phyloP scores from a whole-genome alignment of 1,140 invertebrate species.

The Drosophila auraria region DNA sequence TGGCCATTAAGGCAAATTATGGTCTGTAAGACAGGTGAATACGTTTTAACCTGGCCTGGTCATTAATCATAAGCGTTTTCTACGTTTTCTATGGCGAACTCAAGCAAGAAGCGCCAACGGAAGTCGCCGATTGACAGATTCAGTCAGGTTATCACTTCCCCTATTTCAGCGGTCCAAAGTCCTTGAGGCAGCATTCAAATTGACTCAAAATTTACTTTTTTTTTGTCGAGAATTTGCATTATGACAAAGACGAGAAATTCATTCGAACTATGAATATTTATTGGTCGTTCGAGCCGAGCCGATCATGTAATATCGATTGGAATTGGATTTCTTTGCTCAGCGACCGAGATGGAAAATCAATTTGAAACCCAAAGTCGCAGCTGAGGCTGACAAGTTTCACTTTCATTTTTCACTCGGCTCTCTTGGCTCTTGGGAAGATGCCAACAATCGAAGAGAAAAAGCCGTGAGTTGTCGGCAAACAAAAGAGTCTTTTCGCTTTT shows the following conservation, averaged over 20 bases:
- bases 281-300: conserved; percentile 19
- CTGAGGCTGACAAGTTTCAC: conserved; percentile 62
- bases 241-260: conserved; percentile 28
- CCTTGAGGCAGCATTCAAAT: conserved; percentile 48
- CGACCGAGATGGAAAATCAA: conserved; percentile 55
- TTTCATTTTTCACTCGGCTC: conserved; percentile 64
- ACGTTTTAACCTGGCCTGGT: conserved; percentile 20
- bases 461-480: conserved; percentile 57
- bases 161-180: conserved; percentile 29
- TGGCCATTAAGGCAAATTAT: conserved; percentile 50
- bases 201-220: no score
- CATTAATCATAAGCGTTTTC: conserved; percentile 51
- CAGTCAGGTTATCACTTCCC: conserved; percentile 50
- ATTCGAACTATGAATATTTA: conserved; percentile 34
- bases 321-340: conserved; percentile 57
- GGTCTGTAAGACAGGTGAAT: conserved; percentile 22
- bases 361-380: conserved; percentile 6
- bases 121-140: conserved; percentile 51
- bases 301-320: conserved; percentile 64
- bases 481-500: conserved; percentile 71
- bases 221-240: conserved; percentile 61
- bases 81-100: not conserved
- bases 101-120: conserved; percentile 48
- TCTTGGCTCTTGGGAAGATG: conserved; percentile 58
- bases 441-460: conserved; percentile 59